Base-by-base conservation (phyloP, 2,888 invertebrate genomes). In the Aporophyla lueneburgensis region DNA sequence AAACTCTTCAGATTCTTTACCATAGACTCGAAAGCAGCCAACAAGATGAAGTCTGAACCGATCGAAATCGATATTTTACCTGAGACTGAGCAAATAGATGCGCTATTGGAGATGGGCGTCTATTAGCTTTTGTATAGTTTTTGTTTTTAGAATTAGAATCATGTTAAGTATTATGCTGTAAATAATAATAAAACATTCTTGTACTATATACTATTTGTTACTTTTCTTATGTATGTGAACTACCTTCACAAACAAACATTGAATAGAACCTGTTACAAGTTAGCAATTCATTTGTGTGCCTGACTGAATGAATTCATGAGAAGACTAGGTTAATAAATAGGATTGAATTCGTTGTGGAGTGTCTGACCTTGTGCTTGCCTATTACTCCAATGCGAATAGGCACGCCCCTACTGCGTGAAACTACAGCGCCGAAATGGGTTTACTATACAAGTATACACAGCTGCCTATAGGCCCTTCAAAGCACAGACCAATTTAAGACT, bases 1-100 rank as follows among this genome's bases (percentile, higher is more conserved):
- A 96, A 97, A 84, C 88, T 97, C 63, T 97, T 97, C 89, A 91
- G 96, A 83, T 96, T 96, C 89, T 96, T 96, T 86, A 90, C 92
- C 0, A 61, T 96, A 43, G 95, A 95, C 71, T 88, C 92, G 49
- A 95, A 93, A 86, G 88, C 87, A 24, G 91, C 90, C 19, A 91
- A 88, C 72, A 93, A 91, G 73, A 59, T 93, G 1, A 94, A 94
- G 74, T 85, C 92, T 2, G 96, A 95, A 81, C 91, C 94, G 0
- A 78, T 95, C 3, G 96, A 96, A 88, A 94, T 96, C 58, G 96
- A 96, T 76, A 95, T 96, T 63, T 83, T 95, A 66, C 96, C 96
- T 0, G 96, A 96, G 89, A 95, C 93, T 86, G 96, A 96, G 91
- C 96, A 96, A 79, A 93, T 95, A 76, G 96, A 96, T 86, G 96